phyloP scores from a whole-genome alignment of 2,797 vertebrate species.

The Gallinago solitaria region DNA sequence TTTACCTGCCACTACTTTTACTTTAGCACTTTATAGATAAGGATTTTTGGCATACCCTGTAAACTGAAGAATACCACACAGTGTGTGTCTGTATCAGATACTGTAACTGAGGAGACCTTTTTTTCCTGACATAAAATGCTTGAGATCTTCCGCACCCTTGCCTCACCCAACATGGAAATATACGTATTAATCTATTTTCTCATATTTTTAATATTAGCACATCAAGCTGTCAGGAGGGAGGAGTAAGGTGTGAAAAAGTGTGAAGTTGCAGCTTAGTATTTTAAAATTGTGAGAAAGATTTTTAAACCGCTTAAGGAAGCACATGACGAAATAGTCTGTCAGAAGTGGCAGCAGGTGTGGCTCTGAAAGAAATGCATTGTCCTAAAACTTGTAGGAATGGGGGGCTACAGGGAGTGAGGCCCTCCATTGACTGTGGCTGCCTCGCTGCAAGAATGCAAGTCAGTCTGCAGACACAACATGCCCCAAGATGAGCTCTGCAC shows the following conservation, averaged over 20 bases:
- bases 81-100: neutral
- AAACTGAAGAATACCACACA: conserved; percentile 52
- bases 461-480: conserved; percentile 8
- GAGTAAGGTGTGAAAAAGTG: neutral
- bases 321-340: neutral
- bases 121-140: conserved; percentile 28
- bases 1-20: conserved; percentile 72
- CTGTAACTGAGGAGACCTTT: conserved; percentile 13
- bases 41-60: conserved; percentile 51
- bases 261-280: neutral
- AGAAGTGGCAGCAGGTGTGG: conserved; percentile 27
- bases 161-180: conserved; percentile 15
- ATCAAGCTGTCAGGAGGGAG: neutral
- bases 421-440: fast-evolving
- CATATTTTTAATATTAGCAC: conserved; percentile 33
- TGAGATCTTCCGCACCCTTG: conserved; percentile 9
- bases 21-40: conserved; percentile 67
- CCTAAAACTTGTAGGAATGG: neutral
- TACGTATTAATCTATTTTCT: neutral
- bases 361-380: neutral
- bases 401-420: neutral
- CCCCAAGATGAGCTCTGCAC: conserved; percentile 34
- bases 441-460: neutral
- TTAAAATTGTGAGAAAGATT: neutral
- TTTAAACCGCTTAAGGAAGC: neutral